These are phyloP conservation scores for Chironomus striatipennis DNA, from an alignment of 1,140 invertebrate species.

Conservation along the genomic window DNA sequence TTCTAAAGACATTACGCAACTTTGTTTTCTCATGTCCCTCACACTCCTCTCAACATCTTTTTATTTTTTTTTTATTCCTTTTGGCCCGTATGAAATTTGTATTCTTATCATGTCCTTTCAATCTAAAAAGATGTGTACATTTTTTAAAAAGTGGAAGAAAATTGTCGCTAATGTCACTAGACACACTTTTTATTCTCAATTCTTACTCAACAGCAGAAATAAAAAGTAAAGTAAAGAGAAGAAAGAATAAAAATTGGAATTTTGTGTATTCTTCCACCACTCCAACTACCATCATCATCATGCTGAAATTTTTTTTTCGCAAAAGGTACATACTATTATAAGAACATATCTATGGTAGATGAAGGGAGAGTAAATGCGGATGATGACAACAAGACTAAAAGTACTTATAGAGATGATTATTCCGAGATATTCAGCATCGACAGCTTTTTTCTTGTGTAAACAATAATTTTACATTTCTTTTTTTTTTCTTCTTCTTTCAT, in stretches of 20 bases:
- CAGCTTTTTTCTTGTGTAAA: conserved; percentile 18
- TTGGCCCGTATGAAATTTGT: conserved; percentile 16
- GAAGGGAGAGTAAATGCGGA: background rate
- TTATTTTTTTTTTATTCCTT: background rate
- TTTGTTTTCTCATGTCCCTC: background rate
- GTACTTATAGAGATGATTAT: conserved; percentile 3
- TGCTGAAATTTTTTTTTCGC: background rate
- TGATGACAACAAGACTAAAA: background rate
- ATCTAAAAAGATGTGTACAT: conserved; percentile 18
- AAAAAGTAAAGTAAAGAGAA: background rate
- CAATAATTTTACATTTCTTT: conserved; percentile 23
- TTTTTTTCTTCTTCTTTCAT: too few relatives aligned
- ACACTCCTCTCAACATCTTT: background rate
- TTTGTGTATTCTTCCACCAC: background rate
- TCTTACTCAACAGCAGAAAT: too few relatives aligned
- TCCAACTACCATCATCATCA: background rate
- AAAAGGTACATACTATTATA: background rate
- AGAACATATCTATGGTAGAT: background rate
- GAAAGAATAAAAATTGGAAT: background rate
- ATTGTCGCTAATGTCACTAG: conserved; percentile 12
- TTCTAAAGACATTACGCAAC: background rate
- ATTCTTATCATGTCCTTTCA: conserved; percentile 21
- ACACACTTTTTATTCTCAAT: background rate
- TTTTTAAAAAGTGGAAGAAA: conserved; percentile 1
- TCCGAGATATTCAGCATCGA: conserved; percentile 17